phyloP scores from a whole-genome alignment of 2,797 vertebrate species.

The Pygocentrus nattereri region DNA sequence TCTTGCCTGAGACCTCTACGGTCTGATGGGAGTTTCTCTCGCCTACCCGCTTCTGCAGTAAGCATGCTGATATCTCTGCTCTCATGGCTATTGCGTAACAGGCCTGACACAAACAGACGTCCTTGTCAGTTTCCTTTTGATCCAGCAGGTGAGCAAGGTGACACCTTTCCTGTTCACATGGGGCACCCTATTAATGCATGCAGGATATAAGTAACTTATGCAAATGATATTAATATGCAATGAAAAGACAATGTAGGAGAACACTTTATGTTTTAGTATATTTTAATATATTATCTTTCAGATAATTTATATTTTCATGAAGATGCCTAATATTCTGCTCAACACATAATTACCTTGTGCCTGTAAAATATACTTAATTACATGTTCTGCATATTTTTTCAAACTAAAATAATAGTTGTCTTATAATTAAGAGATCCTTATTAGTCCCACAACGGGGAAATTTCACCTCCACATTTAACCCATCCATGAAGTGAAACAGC shows the following conservation, averaged over 20 bases:
- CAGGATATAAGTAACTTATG: not conserved
- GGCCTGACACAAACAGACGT: slow-evolving; percentile 59
- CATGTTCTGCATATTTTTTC: too few relatives aligned
- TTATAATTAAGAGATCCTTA: too few relatives aligned
- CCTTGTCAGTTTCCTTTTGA: slow-evolving; percentile 47
- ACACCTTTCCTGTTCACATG: not conserved
- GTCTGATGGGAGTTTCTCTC: slow-evolving; percentile 46
- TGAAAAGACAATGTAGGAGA: not conserved
- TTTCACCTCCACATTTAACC: too few relatives aligned
- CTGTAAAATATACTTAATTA: too few relatives aligned
- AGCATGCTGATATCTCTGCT: slow-evolving; percentile 45
- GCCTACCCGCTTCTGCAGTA: slow-evolving; percentile 16
- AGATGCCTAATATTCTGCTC: not conserved
- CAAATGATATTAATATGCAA: slow-evolving; percentile 9
- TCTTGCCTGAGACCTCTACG: slow-evolving; percentile 45
- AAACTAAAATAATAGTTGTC: too few relatives aligned
- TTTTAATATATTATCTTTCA: not conserved
- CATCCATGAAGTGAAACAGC: too few relatives aligned
- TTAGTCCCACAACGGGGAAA: too few relatives aligned
- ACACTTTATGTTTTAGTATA: not conserved
- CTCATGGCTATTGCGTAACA: slow-evolving; percentile 59
- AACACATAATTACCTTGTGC: not conserved
- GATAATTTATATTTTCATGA: not conserved
- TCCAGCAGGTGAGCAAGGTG: not conserved
- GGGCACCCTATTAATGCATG: not conserved